Base-by-base conservation (phyloP, 1,140 invertebrate genomes). In the Diploscapter pachys region DNA sequence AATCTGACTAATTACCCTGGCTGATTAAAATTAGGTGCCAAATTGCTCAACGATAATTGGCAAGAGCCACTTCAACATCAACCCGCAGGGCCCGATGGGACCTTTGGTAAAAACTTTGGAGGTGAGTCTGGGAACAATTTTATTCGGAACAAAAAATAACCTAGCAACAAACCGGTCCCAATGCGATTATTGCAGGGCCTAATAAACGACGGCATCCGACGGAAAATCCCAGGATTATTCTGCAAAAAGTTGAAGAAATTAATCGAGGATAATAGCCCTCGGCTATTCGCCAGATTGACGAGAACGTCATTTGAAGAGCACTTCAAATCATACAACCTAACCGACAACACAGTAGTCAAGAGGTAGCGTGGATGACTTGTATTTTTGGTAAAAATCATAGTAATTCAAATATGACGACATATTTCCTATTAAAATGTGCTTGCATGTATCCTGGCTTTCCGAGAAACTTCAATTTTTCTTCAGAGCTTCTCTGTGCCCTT, bases 251-350 rank as follows among this genome's bases (percentile, higher is more conserved):
- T 84, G 5, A 75, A 80, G 48, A 75, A 82, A 69, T 80, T 84
- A 56, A 82, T 84, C 54, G 83, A 84, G 72, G 78, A 83, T 52
- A 85, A 85, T 68, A 82, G 80, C 31, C 84, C 83, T 6, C 63
- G 64, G 66, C 71, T 84, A 8, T 84, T 84, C 64, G 72, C 79
- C 71, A 68, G 68, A 4, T 70, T 84, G 11, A 78, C 78, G 5
- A 63, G 70, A 53, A 79, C 80, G 31, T 74, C 78, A 55, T 68
- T 84, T 13, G 75, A 71, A 9, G 84, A 84, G 11, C 83, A 84
- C 69, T 84, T 84, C 73, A 61, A 78, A 3, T 72, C 49, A 31
- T 77, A 78, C 31, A 77, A 79, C 51, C 73, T 75, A 3, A 6
- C 48, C 11, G 75, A 76, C 8, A 80, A 5, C 49, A 72, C 64